Conservation (phyloP, 2,113 vertebrate species). For the Cephalophus harveyi region DNA sequence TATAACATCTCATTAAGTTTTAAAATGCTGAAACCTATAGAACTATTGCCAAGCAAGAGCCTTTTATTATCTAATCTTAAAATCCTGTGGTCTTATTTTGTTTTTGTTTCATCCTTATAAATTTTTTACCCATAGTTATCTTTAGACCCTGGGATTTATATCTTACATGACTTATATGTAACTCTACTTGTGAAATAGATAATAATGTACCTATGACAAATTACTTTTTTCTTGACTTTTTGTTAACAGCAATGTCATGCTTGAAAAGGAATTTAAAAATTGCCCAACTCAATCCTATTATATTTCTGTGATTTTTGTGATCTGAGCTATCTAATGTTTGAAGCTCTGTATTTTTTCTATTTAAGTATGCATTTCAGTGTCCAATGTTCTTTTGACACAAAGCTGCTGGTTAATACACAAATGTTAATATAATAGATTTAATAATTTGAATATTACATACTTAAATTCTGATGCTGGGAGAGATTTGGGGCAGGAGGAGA, state of each 20-base stretch:
- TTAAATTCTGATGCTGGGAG: not conserved
- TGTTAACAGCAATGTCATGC: not conserved
- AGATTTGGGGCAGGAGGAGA: too few species aligned
- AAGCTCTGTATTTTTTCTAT: not conserved
- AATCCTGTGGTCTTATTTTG: not conserved
- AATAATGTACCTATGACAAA: too few species aligned
- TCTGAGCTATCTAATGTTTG: not conserved
- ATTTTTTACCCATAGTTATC: not conserved
- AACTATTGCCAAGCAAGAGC: not conserved
- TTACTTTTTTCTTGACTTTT: conserved; percentile 31
- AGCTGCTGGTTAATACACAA: not conserved
- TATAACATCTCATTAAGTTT: not conserved
- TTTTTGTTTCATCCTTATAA: not conserved
- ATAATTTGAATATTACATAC: not conserved
- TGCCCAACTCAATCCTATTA: not conserved
- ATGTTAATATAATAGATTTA: not conserved
- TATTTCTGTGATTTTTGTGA: not conserved
- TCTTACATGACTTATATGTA: too few species aligned
- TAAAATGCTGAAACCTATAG: not conserved
- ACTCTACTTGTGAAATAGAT: too few species aligned
- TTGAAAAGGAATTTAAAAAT: conserved; percentile 14
- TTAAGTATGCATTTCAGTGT: not conserved
- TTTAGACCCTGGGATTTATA: too few species aligned
- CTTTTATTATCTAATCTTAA: not conserved
- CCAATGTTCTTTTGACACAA: not conserved